phyloP scores from a whole-genome alignment of 2,888 invertebrate genomes.

The Augiades crinisus region DNA sequence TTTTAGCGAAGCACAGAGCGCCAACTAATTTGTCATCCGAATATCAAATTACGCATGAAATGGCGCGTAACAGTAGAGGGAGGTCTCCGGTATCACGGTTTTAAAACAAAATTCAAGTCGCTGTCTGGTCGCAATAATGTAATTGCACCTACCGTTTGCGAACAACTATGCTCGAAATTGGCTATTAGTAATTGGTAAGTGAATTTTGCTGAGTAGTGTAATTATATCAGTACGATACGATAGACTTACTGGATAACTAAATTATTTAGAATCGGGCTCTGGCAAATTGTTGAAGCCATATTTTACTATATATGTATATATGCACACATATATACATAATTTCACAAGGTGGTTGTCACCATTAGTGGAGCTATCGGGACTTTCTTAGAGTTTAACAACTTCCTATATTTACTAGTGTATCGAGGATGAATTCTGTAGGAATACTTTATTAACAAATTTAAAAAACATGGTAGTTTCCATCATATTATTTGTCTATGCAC shows the following conservation, averaged over 20 bases:
- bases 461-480: too few relatives aligned
- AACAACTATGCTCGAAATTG: conserved; percentile 38
- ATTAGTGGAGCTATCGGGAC: too few relatives aligned
- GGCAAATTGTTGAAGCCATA: not conserved
- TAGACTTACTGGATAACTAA: not conserved
- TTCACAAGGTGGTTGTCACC: too few relatives aligned
- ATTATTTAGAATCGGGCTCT: not conserved
- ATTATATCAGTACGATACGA: not conserved
- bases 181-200: conserved; percentile 61
- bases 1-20: conserved; percentile 59
- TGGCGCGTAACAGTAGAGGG: conserved; percentile 68
- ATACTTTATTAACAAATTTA: too few relatives aligned
- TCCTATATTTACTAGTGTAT: too few relatives aligned
- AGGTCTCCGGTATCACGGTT: conserved; percentile 56
- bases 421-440: too few relatives aligned
- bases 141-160: conserved; percentile 54
- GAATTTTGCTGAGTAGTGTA: not conserved
- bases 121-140: conserved; percentile 55
- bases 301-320: too few relatives aligned
- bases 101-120: conserved; percentile 72
- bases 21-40: conserved; percentile 77
- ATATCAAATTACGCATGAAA: conserved; percentile 79
- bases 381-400: too few relatives aligned
- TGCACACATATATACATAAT: too few relatives aligned
- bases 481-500: too few relatives aligned